Evolutionary conservation across 2,888 invertebrate species (phyloP).

Genomic region (Diplazon laetatorius): DNA sequence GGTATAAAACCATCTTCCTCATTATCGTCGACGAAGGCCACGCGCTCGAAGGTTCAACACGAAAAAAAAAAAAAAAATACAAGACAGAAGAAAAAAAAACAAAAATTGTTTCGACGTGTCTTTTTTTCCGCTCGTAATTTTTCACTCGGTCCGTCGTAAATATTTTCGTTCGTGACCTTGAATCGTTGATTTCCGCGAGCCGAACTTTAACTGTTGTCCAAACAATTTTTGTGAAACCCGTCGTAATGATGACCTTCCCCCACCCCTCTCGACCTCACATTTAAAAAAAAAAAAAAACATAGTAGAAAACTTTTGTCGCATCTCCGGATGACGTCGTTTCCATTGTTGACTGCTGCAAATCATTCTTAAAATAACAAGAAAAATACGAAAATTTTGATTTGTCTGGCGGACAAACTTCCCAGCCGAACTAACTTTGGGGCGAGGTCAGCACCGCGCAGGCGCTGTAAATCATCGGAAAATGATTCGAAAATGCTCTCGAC

Average conservation of each 20-base stretch:
- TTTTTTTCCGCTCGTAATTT: conserved; percentile 10
- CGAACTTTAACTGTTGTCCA: conserved; percentile 25
- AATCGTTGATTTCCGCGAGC: conserved; percentile 16
- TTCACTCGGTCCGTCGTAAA: conserved; percentile 51
- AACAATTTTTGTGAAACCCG: conserved; percentile 28
- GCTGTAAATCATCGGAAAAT: conserved; percentile 54
- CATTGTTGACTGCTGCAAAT: no score
- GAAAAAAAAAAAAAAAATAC: no score
- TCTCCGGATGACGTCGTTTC: no score
- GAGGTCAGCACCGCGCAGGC: conserved; percentile 44
- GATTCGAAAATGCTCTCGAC: no score
- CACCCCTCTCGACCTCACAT: no score
- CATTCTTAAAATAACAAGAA: no score
- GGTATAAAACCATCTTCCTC: conserved; percentile 29
- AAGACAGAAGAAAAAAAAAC: no score
- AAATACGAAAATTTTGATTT: no score
- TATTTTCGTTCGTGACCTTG: conserved; percentile 22
- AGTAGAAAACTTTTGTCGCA: no score
- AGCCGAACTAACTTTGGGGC: conserved; percentile 38
- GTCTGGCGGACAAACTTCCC: conserved; percentile 25
- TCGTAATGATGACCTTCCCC: conserved; percentile 20
- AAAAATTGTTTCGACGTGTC: conserved; percentile 7
- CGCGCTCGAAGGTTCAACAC: no score
- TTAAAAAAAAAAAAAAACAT: no score
- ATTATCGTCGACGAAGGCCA: conserved; percentile 49